phyloP scores from a whole-genome alignment of 2,113 vertebrate species.

The Poeciliopsis retropinna region DNA sequence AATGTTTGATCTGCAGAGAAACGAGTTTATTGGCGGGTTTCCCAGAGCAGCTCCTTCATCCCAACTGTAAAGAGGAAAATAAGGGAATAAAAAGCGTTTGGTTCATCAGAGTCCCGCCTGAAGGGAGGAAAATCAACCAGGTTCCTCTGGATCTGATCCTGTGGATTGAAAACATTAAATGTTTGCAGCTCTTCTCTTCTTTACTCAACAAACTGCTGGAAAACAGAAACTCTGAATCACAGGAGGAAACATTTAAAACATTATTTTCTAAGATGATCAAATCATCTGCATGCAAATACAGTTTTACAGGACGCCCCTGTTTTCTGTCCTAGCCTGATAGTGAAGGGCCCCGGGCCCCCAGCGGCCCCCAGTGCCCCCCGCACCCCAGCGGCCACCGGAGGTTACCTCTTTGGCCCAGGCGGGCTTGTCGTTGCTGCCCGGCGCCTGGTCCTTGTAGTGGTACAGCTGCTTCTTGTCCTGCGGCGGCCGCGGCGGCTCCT shows the following conservation, averaged over 20 bases:
- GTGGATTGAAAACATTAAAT: background rate
- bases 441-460: conserved; percentile 97
- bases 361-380: too few species aligned
- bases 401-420: conserved; percentile 97
- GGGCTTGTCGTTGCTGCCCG: conserved; percentile 90
- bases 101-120: conserved; percentile 2
- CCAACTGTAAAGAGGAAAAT: conserved; percentile 14
- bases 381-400: background rate
- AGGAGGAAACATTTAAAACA: background rate
- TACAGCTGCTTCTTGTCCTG: conserved; percentile 95
- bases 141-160: background rate
- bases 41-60: background rate
- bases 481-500: conserved; percentile 86
- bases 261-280: too few species aligned
- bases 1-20: too few species aligned
- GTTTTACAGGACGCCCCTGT: too few species aligned
- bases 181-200: background rate
- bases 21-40: background rate
- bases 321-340: too few species aligned
- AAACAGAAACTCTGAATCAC: background rate
- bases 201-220: too few species aligned
- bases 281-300: too few species aligned
- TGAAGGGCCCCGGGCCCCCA: too few species aligned
- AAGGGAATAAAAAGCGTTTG: background rate
- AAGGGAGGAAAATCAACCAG: background rate